Evolutionary conservation across 2,888 invertebrate genomes (phyloP).

Genomic region (Oxytorus armatus): DNA sequence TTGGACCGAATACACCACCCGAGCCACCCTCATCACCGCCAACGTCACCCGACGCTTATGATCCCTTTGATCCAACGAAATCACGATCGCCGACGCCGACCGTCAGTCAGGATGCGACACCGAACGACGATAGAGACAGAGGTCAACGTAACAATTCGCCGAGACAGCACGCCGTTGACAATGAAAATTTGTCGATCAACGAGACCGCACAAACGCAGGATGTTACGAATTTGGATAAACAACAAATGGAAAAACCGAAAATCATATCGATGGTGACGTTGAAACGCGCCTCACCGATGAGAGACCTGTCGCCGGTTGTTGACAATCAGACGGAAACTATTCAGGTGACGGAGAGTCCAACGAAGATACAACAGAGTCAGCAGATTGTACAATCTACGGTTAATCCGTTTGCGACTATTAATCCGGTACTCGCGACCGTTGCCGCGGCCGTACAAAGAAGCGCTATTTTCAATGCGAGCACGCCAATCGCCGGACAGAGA

Average conservation of each 20-base stretch:
- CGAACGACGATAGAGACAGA: conserved; percentile 77
- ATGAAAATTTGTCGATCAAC: conserved; percentile 66
- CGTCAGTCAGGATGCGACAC: conserved; percentile 76
- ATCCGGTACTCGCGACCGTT: conserved; percentile 83
- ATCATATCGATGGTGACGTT: conserved; percentile 83
- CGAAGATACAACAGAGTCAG: conserved; percentile 74
- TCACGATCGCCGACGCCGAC: conserved; percentile 89
- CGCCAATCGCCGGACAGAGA: conserved; percentile 76
- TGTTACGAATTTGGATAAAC: conserved; percentile 62
- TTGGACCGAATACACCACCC: conserved; percentile 90
- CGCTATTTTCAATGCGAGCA: conserved; percentile 77
- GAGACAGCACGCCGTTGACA: conserved; percentile 75
- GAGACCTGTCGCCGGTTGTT: conserved; percentile 73
- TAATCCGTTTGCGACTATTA: conserved; percentile 80
- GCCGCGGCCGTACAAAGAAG: conserved; percentile 83
- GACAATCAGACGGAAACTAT: conserved; percentile 68
- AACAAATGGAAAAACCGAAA: conserved; percentile 79
- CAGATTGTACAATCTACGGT: conserved; percentile 73
- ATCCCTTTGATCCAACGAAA: conserved; percentile 96
- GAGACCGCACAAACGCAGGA: conserved; percentile 71
- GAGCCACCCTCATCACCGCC: conserved; percentile 89
- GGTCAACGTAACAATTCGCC: conserved; percentile 80
- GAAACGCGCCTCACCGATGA: conserved; percentile 79
- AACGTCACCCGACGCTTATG: conserved; percentile 93
- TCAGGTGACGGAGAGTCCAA: conserved; percentile 69